Percentiles rank a stretch among this genome's conserved stretches.
Evolutionary conservation across 2,888 invertebrate species (phyloP).

Genomic region (Scaptomyza cyrtandrae): DNA sequence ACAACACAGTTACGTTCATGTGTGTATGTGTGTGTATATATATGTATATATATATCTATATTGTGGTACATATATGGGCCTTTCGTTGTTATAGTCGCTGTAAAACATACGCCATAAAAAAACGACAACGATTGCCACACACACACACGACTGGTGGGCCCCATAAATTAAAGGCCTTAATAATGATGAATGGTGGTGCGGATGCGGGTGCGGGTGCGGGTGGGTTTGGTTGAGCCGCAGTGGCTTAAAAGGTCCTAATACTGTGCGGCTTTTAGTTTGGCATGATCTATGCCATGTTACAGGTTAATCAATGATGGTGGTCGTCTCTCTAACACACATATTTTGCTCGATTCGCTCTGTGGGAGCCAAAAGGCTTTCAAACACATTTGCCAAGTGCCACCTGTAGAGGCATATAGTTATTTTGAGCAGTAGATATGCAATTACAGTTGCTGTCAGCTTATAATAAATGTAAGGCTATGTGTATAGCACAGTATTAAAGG

Average conservation of each 20-base stretch:
- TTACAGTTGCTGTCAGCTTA: not conserved
- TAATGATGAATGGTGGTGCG: conserved; percentile 66
- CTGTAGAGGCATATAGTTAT: conserved; percentile 2
- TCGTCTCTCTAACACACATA: not conserved
- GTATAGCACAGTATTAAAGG: not conserved
- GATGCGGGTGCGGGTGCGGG: not conserved
- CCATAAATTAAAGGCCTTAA: conserved; percentile 76
- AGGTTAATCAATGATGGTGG: conserved; percentile 24
- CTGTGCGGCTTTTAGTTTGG: not conserved
- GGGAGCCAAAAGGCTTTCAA: not conserved
- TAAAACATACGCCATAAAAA: conserved; percentile 74
- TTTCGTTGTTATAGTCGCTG: conserved; percentile 72
- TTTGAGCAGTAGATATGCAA: not conserved
- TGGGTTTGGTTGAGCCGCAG: conserved; percentile 16
- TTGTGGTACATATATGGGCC: conserved; percentile 22
- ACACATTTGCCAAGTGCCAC: not conserved
- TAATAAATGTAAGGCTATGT: not conserved
- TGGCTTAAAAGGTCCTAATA: conserved; percentile 37
- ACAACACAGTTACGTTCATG: conserved; percentile 21
- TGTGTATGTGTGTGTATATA: conserved; percentile 27
- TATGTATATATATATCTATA: conserved; percentile 7
- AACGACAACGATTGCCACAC: conserved; percentile 56
- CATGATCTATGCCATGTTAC: conserved; percentile 24
- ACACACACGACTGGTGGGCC: conserved; percentile 34
- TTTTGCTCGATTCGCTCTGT: not conserved